Base-by-base conservation (phyloP, 2,113 vertebrate genomes). In the Typhlomys cinereus region DNA sequence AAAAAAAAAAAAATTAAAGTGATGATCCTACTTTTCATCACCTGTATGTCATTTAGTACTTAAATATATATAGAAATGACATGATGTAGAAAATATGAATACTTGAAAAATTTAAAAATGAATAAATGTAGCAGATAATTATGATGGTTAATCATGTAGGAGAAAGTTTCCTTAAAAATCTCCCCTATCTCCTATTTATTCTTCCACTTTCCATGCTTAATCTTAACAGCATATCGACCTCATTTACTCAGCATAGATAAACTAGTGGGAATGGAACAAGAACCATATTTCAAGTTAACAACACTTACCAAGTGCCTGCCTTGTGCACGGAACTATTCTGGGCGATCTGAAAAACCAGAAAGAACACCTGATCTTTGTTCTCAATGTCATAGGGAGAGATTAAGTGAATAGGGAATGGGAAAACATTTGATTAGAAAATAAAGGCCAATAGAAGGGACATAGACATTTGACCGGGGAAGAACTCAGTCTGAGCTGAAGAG, bases 181-280 rank as follows among this genome's bases (percentile, higher is more conserved):
- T 91, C 85, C 70, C 62, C 82, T 62, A 17, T 61, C 23, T 95
- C 78, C 70, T 96, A 50, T 92, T 93, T 94, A 83, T 93, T 88
- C 85, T 95, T 90, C 85, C 78, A 95, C 70, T 91, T 89, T 79
- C 85, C 62, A 15, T 81, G 61, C 73, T 94, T 94, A 79, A 94
- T 90, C 93, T 94, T 82, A 78, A 41, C 82, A 61, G 52, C 73
- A 2, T 74, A 91, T 81, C 46, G 1, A 85, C 59, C 44, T 93
- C 67, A 71, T 95, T 95, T 88, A 88, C 92, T 90, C 59, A 91
- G 70, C 85, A 92, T 36, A 83, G 95, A 94, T 93, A 95, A 97
- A 89, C n/a, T 70, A 90, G 87, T 25, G 71, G 75, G 41, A 71
- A 93, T 73, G 61, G 36, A 90, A 91, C 87, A 93, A 92, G 67